phyloP scores from a whole-genome alignment of 2,888 invertebrate genomes.

The Byasa hedistus region DNA sequence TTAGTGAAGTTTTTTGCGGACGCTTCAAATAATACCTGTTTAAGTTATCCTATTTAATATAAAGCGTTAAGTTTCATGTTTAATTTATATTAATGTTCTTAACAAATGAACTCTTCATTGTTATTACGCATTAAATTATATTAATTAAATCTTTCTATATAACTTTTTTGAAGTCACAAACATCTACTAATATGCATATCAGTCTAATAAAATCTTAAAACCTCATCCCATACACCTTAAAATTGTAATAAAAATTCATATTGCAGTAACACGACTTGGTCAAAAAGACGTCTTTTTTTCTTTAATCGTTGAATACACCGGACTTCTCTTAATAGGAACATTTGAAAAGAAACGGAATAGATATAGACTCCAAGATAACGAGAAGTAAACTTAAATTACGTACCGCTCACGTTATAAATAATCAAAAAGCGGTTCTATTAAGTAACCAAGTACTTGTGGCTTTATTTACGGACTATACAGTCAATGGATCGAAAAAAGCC shows the following conservation, averaged over 20 bases:
- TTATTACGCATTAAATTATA: too few species aligned
- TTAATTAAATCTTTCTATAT: too few species aligned
- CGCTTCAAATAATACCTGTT: background rate
- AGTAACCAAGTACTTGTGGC: constrained; percentile 9
- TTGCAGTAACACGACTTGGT: background rate
- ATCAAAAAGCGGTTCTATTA: constrained; percentile 55
- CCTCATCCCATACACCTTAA: background rate
- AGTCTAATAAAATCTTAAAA: background rate
- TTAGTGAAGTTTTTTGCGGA: background rate
- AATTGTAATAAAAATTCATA: background rate
- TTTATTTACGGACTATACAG: background rate
- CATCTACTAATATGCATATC: too few species aligned
- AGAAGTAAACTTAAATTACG: constrained; percentile 72
- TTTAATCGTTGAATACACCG: constrained; percentile 36
- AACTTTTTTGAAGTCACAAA: too few species aligned
- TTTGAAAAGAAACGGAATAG: constrained; percentile 47
- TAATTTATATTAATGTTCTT: too few species aligned
- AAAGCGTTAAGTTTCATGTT: background rate
- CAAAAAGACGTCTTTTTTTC: constrained; percentile 4
- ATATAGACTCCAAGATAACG: constrained; percentile 68
- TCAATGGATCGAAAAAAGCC: background rate
- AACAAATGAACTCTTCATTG: too few species aligned
- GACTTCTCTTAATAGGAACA: constrained; percentile 46
- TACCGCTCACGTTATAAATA: constrained; percentile 72
- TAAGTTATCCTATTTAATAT: background rate